phyloP scores from a whole-genome alignment of 1,140 invertebrate genomes.

The Plectus sambesii region DNA sequence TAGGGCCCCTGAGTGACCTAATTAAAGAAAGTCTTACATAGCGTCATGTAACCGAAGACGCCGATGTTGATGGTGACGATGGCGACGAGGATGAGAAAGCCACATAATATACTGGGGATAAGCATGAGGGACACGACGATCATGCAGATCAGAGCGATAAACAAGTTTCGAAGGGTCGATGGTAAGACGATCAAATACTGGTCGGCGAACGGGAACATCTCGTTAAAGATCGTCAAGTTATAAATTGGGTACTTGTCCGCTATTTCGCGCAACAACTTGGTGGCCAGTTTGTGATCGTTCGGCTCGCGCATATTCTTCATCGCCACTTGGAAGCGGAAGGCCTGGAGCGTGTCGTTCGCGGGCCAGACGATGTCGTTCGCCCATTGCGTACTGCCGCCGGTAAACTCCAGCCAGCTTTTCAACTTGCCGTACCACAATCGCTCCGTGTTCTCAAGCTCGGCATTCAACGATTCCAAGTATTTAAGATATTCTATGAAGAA shows the following conservation, averaged over 20 bases:
- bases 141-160: constrained; percentile 48
- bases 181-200: constrained; percentile 46
- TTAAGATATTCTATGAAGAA: constrained; percentile 44
- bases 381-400: constrained; percentile 39
- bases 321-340: constrained; percentile 38
- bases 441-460: constrained; percentile 42
- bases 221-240: constrained; percentile 40
- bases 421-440: constrained; percentile 40
- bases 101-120: constrained; percentile 46
- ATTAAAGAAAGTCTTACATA: too few species aligned
- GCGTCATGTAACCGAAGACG: constrained; percentile 49
- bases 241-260: constrained; percentile 38
- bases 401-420: constrained; percentile 43
- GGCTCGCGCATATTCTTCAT: constrained; percentile 45
- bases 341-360: constrained; percentile 37
- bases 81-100: constrained; percentile 46
- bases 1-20: too few species aligned
- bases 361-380: constrained; percentile 36
- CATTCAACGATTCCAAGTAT: constrained; percentile 42
- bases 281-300: constrained; percentile 44
- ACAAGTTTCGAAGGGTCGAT: constrained; percentile 48
- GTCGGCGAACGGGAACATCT: constrained; percentile 45
- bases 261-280: constrained; percentile 37
- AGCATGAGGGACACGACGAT: constrained; percentile 47
- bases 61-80: constrained; percentile 48